Conservation (phyloP, 2,113 vertebrate species). For the Scophthalmus maximus region DNA sequence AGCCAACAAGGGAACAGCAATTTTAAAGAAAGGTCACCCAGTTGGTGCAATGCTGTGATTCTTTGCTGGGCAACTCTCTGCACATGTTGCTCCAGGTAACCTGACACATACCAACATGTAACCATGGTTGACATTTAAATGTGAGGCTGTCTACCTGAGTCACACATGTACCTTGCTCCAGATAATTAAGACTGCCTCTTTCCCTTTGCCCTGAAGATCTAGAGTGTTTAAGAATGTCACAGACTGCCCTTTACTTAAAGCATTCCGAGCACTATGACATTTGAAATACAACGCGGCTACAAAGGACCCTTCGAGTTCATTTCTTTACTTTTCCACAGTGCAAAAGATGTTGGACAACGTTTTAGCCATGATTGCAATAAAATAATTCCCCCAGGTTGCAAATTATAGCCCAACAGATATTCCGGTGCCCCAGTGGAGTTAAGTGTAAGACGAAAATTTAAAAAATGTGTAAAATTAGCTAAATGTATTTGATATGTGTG, state of each 20-base stretch:
- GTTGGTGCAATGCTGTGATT: slow-evolving; percentile 20
- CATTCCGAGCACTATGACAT: slow-evolving; percentile 67
- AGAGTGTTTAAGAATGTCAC: slow-evolving; percentile 67
- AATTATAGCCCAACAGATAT: neutral
- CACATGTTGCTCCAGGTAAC: slow-evolving; percentile 51
- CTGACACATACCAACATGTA: slow-evolving; percentile 43
- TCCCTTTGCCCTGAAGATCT: slow-evolving; percentile 44
- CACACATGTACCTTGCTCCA: slow-evolving; percentile 45
- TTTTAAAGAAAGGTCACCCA: slow-evolving; percentile 66
- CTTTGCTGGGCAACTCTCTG: slow-evolving; percentile 16
- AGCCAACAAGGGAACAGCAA: slow-evolving; percentile 18
- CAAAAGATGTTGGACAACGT: slow-evolving; percentile 12
- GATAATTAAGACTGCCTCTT: slow-evolving; percentile 69
- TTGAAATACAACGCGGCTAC: slow-evolving; percentile 64
- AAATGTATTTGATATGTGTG: neutral
- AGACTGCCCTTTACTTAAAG: slow-evolving; percentile 63
- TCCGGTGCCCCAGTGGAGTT: neutral
- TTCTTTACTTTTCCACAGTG: slow-evolving; percentile 21
- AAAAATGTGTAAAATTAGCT: too few species aligned
- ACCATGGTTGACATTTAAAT: slow-evolving; percentile 79
- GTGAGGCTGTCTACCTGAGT: slow-evolving; percentile 57
- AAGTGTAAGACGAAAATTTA: neutral
- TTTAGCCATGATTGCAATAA: neutral
- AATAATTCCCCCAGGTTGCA: neutral
- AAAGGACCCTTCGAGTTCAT: slow-evolving; percentile 33